A percentile compares a stretch with the other conserved stretches of the same genome.
phyloP scores from a whole-genome alignment of 2,888 invertebrate species.

The Callyntrura guangdongensis region DNA sequence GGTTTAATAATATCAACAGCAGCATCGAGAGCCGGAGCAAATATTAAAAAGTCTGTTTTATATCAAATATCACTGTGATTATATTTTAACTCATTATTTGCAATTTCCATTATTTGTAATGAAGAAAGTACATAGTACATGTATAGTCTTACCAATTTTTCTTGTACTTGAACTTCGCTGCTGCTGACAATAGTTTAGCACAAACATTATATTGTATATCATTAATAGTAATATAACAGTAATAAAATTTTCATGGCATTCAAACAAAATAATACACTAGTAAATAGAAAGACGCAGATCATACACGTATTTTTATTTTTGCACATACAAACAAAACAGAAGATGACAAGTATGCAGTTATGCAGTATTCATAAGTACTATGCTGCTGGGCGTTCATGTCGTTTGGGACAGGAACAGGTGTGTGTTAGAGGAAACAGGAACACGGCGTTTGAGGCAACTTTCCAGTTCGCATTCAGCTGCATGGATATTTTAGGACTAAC shows the following conservation, averaged over 20 bases:
- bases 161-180: conserved; percentile 38
- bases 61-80: conserved; percentile 47
- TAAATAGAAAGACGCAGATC: too few species aligned
- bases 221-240: background rate
- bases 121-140: background rate
- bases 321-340: too few species aligned
- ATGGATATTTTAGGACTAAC: too few species aligned
- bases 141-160: conserved; percentile 32
- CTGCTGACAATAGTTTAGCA: conserved; percentile 20
- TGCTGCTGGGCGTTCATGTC: too few species aligned
- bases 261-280: too few species aligned
- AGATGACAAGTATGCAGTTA: too few species aligned
- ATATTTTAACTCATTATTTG: conserved; percentile 29
- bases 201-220: background rate
- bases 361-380: too few species aligned
- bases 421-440: too few species aligned
- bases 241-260: background rate
- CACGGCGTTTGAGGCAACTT: too few species aligned
- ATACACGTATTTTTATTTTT: too few species aligned
- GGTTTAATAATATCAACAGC: background rate
- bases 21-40: conserved; percentile 8
- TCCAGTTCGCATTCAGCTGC: too few species aligned
- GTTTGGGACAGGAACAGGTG: too few species aligned
- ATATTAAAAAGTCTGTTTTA: conserved; percentile 40
- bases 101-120: background rate